Conservation (phyloP, 2,797 vertebrate genomes). For the Pyrocephalus nanus region DNA sequence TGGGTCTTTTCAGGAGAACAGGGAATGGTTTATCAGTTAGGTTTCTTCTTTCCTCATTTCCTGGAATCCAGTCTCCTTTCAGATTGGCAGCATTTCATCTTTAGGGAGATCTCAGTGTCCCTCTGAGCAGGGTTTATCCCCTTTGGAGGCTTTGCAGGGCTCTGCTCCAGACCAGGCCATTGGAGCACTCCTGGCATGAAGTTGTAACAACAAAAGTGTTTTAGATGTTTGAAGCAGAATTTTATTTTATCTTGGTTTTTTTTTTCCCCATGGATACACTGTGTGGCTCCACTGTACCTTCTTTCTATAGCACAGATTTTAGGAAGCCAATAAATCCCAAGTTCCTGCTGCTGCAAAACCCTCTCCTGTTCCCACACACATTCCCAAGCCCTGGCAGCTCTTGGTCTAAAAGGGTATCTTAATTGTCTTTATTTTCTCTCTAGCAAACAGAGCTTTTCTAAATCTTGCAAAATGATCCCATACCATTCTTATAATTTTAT, state of each 20-base stretch:
- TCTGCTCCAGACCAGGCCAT: accelerated
- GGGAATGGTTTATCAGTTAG: accelerated
- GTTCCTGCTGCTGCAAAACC: background rate
- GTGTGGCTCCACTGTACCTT: background rate
- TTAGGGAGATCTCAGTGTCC: background rate
- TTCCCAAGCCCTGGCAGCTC: background rate
- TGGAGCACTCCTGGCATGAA: background rate
- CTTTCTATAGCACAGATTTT: background rate
- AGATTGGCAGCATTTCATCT: accelerated
- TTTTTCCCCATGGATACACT: background rate
- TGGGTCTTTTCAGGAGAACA: background rate
- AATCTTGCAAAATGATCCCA: constrained; percentile 10
- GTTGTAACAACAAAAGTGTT: background rate
- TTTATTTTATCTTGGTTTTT: background rate
- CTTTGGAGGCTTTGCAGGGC: background rate
- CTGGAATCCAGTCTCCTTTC: background rate
- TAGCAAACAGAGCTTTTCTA: background rate
- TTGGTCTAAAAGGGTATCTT: background rate
- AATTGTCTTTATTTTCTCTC: background rate
- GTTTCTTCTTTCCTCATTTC: too few relatives aligned
- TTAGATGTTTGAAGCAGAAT: background rate
- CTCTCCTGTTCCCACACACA: accelerated
- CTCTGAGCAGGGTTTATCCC: background rate
- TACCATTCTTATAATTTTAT: constrained; percentile 3
- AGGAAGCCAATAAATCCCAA: background rate